Evolutionary conservation across 2,113 vertebrate species (phyloP).

Genomic region (Galbula dea): DNA sequence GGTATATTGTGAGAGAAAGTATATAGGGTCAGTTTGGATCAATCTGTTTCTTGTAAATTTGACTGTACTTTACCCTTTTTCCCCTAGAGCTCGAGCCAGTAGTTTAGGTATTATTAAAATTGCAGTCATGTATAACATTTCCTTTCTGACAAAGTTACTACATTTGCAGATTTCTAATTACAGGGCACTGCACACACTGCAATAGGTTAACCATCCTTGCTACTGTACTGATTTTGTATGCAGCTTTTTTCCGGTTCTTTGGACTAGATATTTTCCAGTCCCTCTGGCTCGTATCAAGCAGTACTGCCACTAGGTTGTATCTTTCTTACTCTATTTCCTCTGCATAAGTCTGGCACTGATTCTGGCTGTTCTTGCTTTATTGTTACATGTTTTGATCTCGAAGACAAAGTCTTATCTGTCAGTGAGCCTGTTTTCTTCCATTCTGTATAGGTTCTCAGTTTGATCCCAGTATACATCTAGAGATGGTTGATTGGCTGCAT

Average conservation of each 20-base stretch:
- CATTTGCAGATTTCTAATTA: conserved; percentile 18
- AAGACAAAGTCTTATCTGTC: not conserved
- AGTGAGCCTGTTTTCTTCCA: not conserved
- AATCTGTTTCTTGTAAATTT: not conserved
- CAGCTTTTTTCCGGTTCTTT: not conserved
- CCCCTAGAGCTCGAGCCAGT: not conserved
- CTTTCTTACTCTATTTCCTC: not conserved
- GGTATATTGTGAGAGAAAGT: not conserved
- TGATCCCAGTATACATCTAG: not conserved
- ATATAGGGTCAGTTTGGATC: not conserved
- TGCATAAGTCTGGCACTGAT: not conserved
- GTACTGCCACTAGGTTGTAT: not conserved
- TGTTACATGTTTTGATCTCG: not conserved
- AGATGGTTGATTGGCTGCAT: not conserved
- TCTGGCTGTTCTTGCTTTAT: not conserved
- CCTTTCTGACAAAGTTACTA: not conserved
- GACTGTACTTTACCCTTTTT: not conserved
- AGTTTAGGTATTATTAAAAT: not conserved
- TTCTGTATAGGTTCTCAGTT: not conserved
- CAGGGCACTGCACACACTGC: not conserved
- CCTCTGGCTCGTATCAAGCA: not conserved
- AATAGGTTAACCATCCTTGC: not conserved
- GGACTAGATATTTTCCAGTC: not conserved
- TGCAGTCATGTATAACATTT: not conserved
- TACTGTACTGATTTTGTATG: not conserved